Conservation (phyloP, 2,113 vertebrate species). For the Aplodontia rufa region DNA sequence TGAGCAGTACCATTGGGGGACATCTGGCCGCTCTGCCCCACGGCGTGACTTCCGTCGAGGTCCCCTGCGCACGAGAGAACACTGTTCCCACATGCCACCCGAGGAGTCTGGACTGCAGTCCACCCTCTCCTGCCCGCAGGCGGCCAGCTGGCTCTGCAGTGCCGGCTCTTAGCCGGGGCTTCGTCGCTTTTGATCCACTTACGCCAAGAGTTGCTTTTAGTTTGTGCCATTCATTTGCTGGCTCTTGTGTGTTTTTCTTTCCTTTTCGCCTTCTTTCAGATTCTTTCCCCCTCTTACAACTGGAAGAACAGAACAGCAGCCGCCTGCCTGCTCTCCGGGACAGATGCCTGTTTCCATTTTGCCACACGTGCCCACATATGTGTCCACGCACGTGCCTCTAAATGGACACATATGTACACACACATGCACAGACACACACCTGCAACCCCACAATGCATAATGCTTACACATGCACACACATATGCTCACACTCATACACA, state of each 20-base stretch:
- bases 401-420: no score
- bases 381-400: no score
- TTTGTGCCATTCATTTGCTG: no score
- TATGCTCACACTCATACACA: no score
- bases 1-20: not conserved
- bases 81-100: fast-evolving
- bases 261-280: not conserved
- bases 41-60: fast-evolving
- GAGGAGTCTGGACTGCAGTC: fast-evolving
- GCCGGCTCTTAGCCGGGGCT: not conserved
- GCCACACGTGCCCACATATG: no score
- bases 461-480: fast-evolving
- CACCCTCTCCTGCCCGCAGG: fast-evolving
- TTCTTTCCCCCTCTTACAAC: not conserved
- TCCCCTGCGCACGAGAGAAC: fast-evolving
- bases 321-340: no score
- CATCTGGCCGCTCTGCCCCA: fast-evolving
- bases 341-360: no score
- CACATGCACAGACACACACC: fast-evolving
- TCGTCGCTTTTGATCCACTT: not conserved
- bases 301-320: no score
- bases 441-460: no score
- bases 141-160: fast-evolving
- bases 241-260: not conserved
- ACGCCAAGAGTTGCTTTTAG: not conserved